Evolutionary conservation across 2,888 invertebrate species (phyloP), one percentile per base, ranked within the genome.

Genomic region (Brenthis ino): DNA sequence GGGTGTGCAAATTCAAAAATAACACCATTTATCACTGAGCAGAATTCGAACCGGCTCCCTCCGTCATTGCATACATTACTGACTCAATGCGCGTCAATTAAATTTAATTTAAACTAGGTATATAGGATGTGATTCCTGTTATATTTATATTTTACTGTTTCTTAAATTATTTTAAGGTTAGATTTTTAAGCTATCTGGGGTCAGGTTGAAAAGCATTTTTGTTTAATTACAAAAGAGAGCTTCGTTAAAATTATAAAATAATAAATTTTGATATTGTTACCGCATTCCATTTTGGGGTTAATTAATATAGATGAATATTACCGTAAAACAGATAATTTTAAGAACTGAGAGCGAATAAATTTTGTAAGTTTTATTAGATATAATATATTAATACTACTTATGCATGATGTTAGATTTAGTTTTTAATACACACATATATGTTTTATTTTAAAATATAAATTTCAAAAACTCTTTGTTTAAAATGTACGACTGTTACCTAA

Each of bases 261-360:
- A 51, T 61, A 50, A 51, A 61, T 28, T 33, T 33, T 61, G 11
- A 51, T 61, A 61, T 12, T 6, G 51, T 28, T 33, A 37, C 51
- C 50, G 60, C 48, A 58, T 5, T 6, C 11, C 48, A 48, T 33
- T 61, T 53, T 53, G 51, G 51, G 51, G 51, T 53, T 63, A 53
- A 63, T 53, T 53, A 63, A 63, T 63, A 63, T 63, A 63, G 51
- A 63, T 63, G 61, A 61, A 53, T 63, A 20, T 20, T 63, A 37
- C 16, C 60, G 48, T 53, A 43, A 53, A 16, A 43, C 37, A 43
- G 37, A 53, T 37, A 53, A 63, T 37, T 53, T 16, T 53, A 51
- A 8, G 12, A 37, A 24, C 53, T 13, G 37, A 6, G 20, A 33
- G 51, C 14, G 50, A 4, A 14, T 2, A 51, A 12, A 51, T 53